Conservation (phyloP, 2,888 invertebrate species). For the Lucinisca nassula region DNA sequence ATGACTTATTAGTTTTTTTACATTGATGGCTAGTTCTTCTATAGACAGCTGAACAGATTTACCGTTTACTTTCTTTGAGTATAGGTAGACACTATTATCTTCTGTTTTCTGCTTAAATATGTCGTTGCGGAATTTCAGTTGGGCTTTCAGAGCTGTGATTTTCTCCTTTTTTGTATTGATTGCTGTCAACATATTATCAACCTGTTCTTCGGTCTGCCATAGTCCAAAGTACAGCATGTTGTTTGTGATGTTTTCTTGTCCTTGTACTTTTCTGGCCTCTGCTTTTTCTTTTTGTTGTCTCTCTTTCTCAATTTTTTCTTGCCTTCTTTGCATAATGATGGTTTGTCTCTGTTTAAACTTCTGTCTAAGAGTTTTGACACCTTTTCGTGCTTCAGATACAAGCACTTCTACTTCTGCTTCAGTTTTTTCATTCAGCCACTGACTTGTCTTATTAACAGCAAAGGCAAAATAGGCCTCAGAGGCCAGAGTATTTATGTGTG, state of each 20-base stretch:
- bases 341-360: conserved; percentile 2
- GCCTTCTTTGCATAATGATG: not conserved
- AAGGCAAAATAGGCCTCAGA: conserved; percentile 30
- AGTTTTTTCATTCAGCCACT: conserved; percentile 8
- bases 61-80: not conserved
- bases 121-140: conserved; percentile 17
- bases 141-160: conserved; percentile 19
- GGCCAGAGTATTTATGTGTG: conserved; percentile 29
- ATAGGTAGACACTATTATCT: not conserved
- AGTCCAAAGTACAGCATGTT: not conserved
- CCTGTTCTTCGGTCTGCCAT: conserved; percentile 25
- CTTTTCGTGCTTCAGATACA: not conserved
- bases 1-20: not conserved
- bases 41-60: not conserved
- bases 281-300: not conserved
- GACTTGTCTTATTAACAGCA: not conserved
- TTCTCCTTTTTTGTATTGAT: not conserved
- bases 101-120: not conserved
- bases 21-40: not conserved
- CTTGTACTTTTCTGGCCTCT: not conserved
- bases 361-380: not conserved
- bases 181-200: conserved; percentile 4
- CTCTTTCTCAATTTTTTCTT: not conserved
- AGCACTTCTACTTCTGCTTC: not conserved
- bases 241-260: not conserved